Percentiles rank a stretch among this genome's conserved stretches.
phyloP scores from a whole-genome alignment of 92 coral and sea anemone genomes.

The Porites evermanni region DNA sequence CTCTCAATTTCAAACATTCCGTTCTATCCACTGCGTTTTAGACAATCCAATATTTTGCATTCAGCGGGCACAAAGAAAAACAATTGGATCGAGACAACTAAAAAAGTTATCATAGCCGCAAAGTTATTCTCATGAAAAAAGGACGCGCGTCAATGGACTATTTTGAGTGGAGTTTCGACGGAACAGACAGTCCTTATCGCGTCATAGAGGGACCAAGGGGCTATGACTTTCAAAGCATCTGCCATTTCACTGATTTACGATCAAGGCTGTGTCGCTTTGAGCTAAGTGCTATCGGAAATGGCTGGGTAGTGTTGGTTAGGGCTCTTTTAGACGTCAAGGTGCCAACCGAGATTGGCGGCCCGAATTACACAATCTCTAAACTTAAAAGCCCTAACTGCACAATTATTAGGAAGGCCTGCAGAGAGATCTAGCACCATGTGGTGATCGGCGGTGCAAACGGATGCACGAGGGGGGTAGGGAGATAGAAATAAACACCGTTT shows the following conservation, averaged over 20 bases:
- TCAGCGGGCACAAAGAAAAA: background rate
- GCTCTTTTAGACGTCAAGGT: constrained; percentile 33
- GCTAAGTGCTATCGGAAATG: constrained; percentile 44
- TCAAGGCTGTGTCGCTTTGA: constrained; percentile 20
- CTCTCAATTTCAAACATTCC: background rate
- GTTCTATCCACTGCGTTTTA: constrained; percentile 3
- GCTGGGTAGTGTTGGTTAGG: constrained; percentile 18
- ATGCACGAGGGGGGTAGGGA: background rate
- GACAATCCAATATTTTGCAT: constrained; percentile 48
- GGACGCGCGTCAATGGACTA: constrained; percentile 18
- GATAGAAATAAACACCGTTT: constrained; percentile 1
- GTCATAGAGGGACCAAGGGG: constrained; percentile 51
- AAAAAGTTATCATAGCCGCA: background rate
- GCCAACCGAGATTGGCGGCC: constrained; percentile 26
- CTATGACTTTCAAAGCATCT: background rate
- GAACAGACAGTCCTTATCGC: constrained; percentile 1
- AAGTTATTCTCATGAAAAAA: background rate
- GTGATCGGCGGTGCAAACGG: background rate
- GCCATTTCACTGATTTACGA: constrained; percentile 39
- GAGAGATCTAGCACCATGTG: background rate
- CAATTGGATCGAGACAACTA: constrained; percentile 1
- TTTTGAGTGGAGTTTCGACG: constrained; percentile 2
- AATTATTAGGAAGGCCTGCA: constrained; percentile 24
- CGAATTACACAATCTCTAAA: constrained; percentile 14
- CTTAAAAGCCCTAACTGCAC: constrained; percentile 6